phyloP scores from a whole-genome alignment of 1,140 invertebrate genomes.

The Drosophila grimshawi region DNA sequence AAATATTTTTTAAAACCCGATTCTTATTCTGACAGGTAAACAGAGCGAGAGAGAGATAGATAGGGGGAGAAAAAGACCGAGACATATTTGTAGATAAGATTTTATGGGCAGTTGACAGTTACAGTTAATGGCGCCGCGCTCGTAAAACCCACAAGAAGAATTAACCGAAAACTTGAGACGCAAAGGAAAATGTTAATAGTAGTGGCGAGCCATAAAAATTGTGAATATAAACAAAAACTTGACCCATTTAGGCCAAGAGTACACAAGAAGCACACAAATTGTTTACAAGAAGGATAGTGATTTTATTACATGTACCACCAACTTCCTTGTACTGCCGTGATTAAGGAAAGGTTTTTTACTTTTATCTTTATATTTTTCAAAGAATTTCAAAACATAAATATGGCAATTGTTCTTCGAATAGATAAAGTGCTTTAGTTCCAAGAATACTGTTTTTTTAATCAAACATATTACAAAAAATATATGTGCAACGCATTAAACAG shows the following conservation, averaged over 20 bases:
- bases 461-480: too few species aligned
- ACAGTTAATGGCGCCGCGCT: slow-evolving; percentile 72
- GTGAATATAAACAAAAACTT: slow-evolving; percentile 70
- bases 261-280: slow-evolving; percentile 26
- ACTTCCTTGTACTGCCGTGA: background rate
- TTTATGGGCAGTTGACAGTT: slow-evolving; percentile 75
- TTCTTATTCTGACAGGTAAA: slow-evolving; percentile 8
- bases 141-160: slow-evolving; percentile 62
- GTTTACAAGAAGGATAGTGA: slow-evolving; percentile 18
- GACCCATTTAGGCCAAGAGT: slow-evolving; percentile 60
- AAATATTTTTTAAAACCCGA: slow-evolving; percentile 37
- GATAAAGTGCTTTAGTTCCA: too few species aligned
- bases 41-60: background rate
- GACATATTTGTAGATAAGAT: slow-evolving; percentile 65
- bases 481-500: too few species aligned
- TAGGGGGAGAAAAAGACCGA: slow-evolving; percentile 35
- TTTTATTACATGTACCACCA: background rate
- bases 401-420: too few species aligned
- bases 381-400: too few species aligned
- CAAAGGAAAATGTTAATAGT: slow-evolving; percentile 42
- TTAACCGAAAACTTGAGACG: slow-evolving; percentile 48
- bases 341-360: background rate
- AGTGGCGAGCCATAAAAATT: slow-evolving; percentile 53
- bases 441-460: too few species aligned
- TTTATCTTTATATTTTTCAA: too few species aligned